phyloP scores from a whole-genome alignment of 2,888 invertebrate genomes.

The Amphipyra berbera region DNA sequence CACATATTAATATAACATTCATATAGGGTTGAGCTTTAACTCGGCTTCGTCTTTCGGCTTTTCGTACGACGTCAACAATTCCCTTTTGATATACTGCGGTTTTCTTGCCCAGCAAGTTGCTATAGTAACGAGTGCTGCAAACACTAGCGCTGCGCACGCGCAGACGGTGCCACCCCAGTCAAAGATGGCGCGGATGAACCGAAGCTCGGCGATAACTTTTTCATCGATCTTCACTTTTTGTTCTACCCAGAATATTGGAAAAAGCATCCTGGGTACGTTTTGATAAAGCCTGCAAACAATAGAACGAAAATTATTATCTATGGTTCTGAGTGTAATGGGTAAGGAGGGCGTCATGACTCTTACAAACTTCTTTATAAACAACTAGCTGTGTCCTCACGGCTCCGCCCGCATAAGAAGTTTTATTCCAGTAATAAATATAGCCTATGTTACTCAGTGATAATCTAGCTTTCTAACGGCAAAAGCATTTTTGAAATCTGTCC shows the following conservation, averaged over 20 bases:
- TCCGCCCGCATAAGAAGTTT: too few relatives aligned
- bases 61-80: slow-evolving; percentile 59
- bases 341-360: too few relatives aligned
- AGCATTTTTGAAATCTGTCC: too few relatives aligned
- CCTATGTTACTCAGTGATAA: too few relatives aligned
- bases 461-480: too few relatives aligned
- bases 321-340: too few relatives aligned
- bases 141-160: slow-evolving; percentile 83
- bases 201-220: slow-evolving; percentile 88
- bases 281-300: slow-evolving; percentile 90
- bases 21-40: slow-evolving; percentile 77
- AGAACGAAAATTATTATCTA: background rate
- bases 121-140: slow-evolving; percentile 85
- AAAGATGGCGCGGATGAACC: slow-evolving; percentile 71
- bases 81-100: slow-evolving; percentile 68
- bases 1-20: slow-evolving; percentile 46
- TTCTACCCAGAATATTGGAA: slow-evolving; percentile 95
- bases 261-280: slow-evolving; percentile 91
- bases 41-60: slow-evolving; percentile 80
- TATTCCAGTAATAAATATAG: too few relatives aligned
- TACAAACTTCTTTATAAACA: too few relatives aligned
- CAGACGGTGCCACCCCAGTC: slow-evolving; percentile 83
- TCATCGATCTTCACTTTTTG: slow-evolving; percentile 91
- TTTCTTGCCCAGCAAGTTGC: slow-evolving; percentile 72
- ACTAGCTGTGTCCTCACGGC: too few relatives aligned